These are phyloP conservation scores for Salvelinus namaycush DNA, from an alignment of 2,113 vertebrate genomes.

Conservation along the genomic window DNA sequence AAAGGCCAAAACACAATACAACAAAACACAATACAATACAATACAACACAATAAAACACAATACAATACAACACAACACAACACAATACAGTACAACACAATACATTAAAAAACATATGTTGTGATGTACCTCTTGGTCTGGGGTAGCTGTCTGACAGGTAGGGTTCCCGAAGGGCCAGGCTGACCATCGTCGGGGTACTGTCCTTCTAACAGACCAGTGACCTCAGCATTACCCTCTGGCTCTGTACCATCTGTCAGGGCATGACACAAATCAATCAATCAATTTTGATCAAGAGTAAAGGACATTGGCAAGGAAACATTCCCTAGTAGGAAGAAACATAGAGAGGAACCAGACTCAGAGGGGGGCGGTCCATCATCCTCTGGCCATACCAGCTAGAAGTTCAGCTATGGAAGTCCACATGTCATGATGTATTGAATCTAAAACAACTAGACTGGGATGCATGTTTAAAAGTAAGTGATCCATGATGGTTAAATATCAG, in stretches of 20 bases:
- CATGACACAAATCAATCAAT: not conserved
- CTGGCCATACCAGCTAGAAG: not conserved
- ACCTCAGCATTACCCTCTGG: conserved; percentile 5
- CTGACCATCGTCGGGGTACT: not conserved
- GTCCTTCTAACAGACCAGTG: not conserved
- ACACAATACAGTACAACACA: too few relatives aligned
- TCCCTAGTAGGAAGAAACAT: not conserved
- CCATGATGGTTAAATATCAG: not conserved
- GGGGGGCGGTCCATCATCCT: too few relatives aligned
- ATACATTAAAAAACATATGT: not conserved
- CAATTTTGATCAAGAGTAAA: not conserved
- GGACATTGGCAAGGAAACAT: not conserved
- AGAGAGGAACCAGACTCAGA: too few relatives aligned
- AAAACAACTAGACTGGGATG: too few relatives aligned
- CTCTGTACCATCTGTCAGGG: conserved; percentile 27
- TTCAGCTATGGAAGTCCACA: not conserved
- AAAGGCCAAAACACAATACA: too few relatives aligned
- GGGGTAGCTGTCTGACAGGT: conserved; percentile 19
- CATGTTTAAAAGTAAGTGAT: not conserved
- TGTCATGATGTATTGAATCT: not conserved
- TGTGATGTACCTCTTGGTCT: conserved; percentile 40
- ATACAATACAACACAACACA: too few relatives aligned
- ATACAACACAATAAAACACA: too few relatives aligned
- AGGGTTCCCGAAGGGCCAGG: conserved; percentile 3
- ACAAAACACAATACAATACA: too few relatives aligned